Base-by-base conservation (phyloP, 1,140 invertebrate genomes). In the Melanaphis sacchari region DNA sequence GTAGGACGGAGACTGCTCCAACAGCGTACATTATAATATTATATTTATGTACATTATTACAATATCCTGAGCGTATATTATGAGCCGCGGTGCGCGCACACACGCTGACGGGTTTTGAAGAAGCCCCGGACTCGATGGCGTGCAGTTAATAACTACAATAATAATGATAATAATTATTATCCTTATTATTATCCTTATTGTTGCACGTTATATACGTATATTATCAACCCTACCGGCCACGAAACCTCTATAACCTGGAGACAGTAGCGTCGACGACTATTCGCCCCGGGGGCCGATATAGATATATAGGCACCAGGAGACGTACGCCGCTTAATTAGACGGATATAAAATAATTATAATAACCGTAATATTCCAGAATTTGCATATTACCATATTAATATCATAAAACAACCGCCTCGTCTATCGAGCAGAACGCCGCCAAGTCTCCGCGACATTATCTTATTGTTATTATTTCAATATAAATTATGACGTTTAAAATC, bases 271-370 rank as follows among this genome's bases (percentile, higher is more conserved):
- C 59, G 31, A n/a, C 31, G 59, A 76, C 15, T n/a, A 15, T n/a
- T 76, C 15, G 59, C 59, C 59, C 59, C 11, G n/a, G 15, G 15
- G n/a, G 59, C 59, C 21, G 59, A 76, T 76, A 18, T 66, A 66
- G 46, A 59, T 59, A 59, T 59, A 59, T n/a, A 76, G 59, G 59
- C 31, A 31, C 59, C 15, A 18, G 59, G 15, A 76, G n/a, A 76
- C 59, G 59, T 31, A 3, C 31, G 59, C 59, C 59, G 11, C 31
- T n/a, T 76, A 76, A 76, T 76, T 15, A 76, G 59, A 76, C n/a
- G 59, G 59, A 76, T 76, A 36, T 76, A 76, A 76, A n/a, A 76
- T 76, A n/a, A 76, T 76, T n/a, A 76, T 76, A n/a, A 76, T 76
- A 31, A 31, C 15, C 31, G n/a, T 76, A 76, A n/a, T n/a, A n/a